Conservation (phyloP, 2,113 vertebrate species). For the Copsychus sechellarum region DNA sequence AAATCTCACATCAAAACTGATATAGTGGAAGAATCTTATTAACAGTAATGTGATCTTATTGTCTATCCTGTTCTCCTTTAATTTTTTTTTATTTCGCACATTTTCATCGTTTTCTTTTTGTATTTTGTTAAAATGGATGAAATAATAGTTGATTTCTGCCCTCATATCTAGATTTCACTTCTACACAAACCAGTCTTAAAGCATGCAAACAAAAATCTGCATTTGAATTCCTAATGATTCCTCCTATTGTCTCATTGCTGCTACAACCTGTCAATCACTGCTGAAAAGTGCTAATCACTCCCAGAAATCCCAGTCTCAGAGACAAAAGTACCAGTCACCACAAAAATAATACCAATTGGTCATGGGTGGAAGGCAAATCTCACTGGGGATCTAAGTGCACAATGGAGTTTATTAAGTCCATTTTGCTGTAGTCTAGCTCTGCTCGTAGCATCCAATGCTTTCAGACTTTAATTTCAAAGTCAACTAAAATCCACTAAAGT, state of each 20-base stretch:
- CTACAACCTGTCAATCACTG: conserved; percentile 79
- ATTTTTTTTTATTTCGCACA: not conserved
- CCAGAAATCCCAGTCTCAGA: conserved; percentile 74
- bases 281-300: conserved; percentile 83
- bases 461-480: conserved; percentile 79
- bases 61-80: not conserved
- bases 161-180: conserved; percentile 55
- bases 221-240: conserved; percentile 81
- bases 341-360: conserved; percentile 83
- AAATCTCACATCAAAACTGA: not conserved
- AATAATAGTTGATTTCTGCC: conserved; percentile 53
- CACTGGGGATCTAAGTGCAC: conserved; percentile 70
- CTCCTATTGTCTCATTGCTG: conserved; percentile 79
- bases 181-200: conserved; percentile 54
- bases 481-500: conserved; percentile 72
- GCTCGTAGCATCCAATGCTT: conserved; percentile 50
- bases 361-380: conserved; percentile 77
- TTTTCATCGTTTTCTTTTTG: conserved; percentile 23
- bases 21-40: not conserved
- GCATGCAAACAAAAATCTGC: conserved; percentile 72
- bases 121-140: not conserved
- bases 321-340: conserved; percentile 82
- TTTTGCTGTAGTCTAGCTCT: conserved; percentile 69
- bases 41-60: not conserved
- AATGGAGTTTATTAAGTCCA: conserved; percentile 81